These are phyloP conservation scores for Entomobrya multifasciata DNA, from an alignment of 2,888 invertebrate species.

Conservation along the genomic window DNA sequence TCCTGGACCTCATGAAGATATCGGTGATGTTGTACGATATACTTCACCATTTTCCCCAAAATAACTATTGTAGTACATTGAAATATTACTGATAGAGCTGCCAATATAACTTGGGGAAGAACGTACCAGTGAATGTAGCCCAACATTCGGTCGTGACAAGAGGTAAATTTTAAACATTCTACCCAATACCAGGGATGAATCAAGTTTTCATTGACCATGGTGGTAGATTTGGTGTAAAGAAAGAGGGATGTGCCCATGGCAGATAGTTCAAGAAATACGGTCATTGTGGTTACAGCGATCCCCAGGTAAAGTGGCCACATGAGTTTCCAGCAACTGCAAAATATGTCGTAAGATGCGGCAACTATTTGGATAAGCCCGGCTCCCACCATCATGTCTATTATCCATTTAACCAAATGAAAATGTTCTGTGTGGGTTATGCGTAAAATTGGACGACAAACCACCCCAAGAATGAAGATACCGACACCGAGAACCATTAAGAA, in stretches of 20 bases:
- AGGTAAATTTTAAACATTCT: conserved; percentile 66
- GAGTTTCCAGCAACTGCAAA: conserved; percentile 74
- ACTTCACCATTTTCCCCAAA: conserved; percentile 32
- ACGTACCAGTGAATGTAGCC: conserved; percentile 74
- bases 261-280: conserved; percentile 72
- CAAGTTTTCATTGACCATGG: conserved; percentile 71
- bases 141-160: conserved; percentile 67
- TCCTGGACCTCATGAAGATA: conserved; percentile 29
- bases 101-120: conserved; percentile 73
- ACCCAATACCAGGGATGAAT: conserved; percentile 76
- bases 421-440: conserved; percentile 69
- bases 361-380: conserved; percentile 74
- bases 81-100: conserved; percentile 69
- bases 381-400: conserved; percentile 74
- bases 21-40: conserved; percentile 44
- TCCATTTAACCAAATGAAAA: conserved; percentile 62
- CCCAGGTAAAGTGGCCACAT: conserved; percentile 73
- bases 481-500: conserved; percentile 74
- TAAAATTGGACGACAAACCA: conserved; percentile 75
- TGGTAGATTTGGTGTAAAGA: conserved; percentile 54
- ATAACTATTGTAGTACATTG: conserved; percentile 40
- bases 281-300: conserved; percentile 58
- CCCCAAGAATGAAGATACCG: conserved; percentile 72
- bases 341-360: conserved; percentile 73
- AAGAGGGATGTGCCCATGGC: conserved; percentile 71